Percentiles rank a stretch among this genome's conserved stretches.
phyloP scores from a whole-genome alignment of 2,888 invertebrate genomes.

The Pristionchus exspectatus region DNA sequence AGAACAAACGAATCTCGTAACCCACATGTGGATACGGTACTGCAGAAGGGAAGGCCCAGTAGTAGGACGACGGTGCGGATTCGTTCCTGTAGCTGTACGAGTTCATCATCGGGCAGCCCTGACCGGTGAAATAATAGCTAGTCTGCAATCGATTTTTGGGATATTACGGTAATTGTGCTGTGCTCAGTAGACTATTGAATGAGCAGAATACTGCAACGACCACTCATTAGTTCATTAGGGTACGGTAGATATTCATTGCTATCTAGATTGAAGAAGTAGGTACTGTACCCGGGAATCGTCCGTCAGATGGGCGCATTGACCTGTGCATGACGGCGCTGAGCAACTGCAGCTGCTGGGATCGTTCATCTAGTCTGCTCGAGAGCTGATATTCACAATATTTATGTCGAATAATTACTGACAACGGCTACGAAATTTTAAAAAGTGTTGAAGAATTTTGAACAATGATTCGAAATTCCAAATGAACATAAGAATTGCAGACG shows the following conservation, averaged over 20 bases:
- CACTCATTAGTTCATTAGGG: too few species aligned
- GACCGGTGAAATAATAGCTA: neutral
- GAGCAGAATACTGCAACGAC: too few species aligned
- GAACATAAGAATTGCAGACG: too few species aligned
- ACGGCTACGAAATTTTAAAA: too few species aligned
- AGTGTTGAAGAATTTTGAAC: too few species aligned
- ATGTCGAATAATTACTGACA: too few species aligned
- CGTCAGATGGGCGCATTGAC: neutral
- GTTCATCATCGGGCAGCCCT: neutral
- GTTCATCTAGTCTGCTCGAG: neutral
- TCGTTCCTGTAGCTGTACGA: neutral
- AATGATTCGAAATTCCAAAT: too few species aligned
- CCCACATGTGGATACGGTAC: neutral
- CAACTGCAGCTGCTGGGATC: neutral
- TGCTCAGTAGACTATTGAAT: too few species aligned
- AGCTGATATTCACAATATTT: too few species aligned
- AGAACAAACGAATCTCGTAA: too few species aligned
- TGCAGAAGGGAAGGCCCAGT: neutral
- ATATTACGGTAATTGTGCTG: neutral
- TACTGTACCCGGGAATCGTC: neutral
- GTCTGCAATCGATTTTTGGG: neutral
- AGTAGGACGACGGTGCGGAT: neutral
- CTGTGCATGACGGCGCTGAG: neutral
- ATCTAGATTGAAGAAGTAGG: neutral
- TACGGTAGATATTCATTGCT: neutral